phyloP scores from a whole-genome alignment of 2,797 vertebrate genomes.

The Vireo griseus region DNA sequence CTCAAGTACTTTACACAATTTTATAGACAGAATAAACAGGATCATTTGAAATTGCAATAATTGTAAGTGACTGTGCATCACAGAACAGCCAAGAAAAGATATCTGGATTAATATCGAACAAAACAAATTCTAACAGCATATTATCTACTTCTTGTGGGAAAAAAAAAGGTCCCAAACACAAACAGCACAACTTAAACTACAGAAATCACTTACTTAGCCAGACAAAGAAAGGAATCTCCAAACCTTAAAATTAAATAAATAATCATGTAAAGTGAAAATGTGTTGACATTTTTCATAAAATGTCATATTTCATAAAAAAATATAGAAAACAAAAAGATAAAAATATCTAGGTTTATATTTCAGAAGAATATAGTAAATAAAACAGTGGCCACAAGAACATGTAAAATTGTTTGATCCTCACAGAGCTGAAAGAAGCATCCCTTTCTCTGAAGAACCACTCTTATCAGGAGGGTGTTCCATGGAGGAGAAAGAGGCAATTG shows the following conservation, averaged over 20 bases:
- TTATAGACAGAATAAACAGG: neutral
- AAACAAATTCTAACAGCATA: neutral
- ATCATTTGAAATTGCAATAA: neutral
- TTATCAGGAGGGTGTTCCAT: neutral
- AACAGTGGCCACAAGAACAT: neutral
- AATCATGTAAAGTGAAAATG: neutral
- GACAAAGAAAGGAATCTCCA: neutral
- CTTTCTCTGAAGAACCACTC: slow-evolving; percentile 7
- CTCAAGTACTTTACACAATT: neutral
- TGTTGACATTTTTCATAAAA: too few relatives aligned
- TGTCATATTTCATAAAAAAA: neutral
- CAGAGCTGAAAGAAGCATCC: neutral
- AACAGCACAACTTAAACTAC: neutral
- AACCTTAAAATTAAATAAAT: neutral
- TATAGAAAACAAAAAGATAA: neutral
- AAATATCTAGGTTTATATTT: neutral
- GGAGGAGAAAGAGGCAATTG: slow-evolving; percentile 42
- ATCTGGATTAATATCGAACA: neutral
- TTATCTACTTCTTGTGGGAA: neutral
- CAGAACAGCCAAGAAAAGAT: neutral
- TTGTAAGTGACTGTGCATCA: neutral
- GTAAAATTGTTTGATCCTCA: neutral
- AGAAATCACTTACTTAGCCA: neutral
- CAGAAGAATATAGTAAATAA: neutral
- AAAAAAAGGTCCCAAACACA: neutral